A percentile compares a stretch with the other conserved stretches of the same genome.
phyloP scores from a whole-genome alignment of 2,888 invertebrate genomes.

The Reticulitermes lucifugus region DNA sequence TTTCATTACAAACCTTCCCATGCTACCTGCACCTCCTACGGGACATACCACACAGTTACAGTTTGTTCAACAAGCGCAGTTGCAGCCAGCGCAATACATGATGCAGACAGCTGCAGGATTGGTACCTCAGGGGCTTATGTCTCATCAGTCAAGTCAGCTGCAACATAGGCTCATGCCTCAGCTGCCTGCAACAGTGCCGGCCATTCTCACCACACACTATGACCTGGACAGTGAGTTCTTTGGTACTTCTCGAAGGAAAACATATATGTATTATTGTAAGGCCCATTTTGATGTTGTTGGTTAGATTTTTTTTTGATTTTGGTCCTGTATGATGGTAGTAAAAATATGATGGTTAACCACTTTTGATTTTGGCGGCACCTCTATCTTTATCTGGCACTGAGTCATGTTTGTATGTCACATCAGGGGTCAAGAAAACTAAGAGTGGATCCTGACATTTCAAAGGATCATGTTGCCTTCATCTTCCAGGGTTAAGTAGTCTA shows the following conservation, averaged over 20 bases:
- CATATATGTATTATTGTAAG: no score
- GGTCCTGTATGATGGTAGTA: no score
- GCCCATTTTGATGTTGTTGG: no score
- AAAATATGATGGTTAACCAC: no score
- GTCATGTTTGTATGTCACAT: no score
- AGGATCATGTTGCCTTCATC: no score
- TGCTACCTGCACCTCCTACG: slow-evolving; percentile 36
- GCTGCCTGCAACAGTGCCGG: slow-evolving; percentile 56
- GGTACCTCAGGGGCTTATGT: slow-evolving; percentile 44
- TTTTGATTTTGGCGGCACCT: no score
- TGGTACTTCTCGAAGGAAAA: not conserved
- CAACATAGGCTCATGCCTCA: slow-evolving; percentile 53
- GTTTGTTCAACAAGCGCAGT: slow-evolving; percentile 65
- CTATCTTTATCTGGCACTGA: no score
- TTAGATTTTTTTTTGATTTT: no score
- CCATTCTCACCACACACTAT: slow-evolving; percentile 59
- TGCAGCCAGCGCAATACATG: slow-evolving; percentile 56
- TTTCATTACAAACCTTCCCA: slow-evolving; percentile 33
- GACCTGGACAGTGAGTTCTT: slow-evolving; percentile 57
- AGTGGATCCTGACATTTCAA: no score
- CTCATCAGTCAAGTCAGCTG: slow-evolving; percentile 39
- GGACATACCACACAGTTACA: slow-evolving; percentile 54
- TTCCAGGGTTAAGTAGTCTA: no score
- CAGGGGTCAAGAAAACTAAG: no score
- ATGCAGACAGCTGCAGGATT: slow-evolving; percentile 41